A percentile compares a stretch with the other conserved stretches of the same genome.
These are phyloP conservation scores for Crotalus helleri DNA, from an alignment of 2,113 vertebrate species.

Conservation along the genomic window DNA sequence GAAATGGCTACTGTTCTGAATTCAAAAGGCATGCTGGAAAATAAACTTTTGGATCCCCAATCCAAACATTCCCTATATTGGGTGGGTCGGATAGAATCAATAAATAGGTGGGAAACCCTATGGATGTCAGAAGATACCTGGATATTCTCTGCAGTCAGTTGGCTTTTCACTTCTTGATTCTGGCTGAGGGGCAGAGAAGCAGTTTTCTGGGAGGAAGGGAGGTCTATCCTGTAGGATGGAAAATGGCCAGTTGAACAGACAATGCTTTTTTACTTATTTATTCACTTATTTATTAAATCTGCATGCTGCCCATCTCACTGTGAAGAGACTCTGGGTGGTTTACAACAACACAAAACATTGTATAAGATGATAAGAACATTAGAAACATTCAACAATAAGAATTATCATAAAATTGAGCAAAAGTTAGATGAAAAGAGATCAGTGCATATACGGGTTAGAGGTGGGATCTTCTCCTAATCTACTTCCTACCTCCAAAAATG, in stretches of 20 bases:
- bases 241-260: conserved; percentile 29
- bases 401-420: not conserved
- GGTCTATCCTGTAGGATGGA: conserved; percentile 76
- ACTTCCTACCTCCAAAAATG: not conserved
- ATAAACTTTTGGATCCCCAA: not conserved
- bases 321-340: not conserved
- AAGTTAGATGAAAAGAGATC: not conserved
- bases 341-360: not conserved
- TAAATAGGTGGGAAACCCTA: fast-evolving
- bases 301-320: not conserved
- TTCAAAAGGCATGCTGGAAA: not conserved
- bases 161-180: conserved; percentile 81
- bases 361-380: not conserved
- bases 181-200: conserved; percentile 79
- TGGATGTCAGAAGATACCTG: conserved; percentile 71
- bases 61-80: not conserved
- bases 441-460: not conserved
- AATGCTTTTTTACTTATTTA: not conserved
- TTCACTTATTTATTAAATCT: not conserved
- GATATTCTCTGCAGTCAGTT: conserved; percentile 83
- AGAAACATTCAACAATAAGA: not conserved
- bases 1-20: not conserved
- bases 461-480: not conserved
- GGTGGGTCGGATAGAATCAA: fast-evolving
- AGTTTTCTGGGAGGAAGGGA: conserved; percentile 82